Base-by-base conservation (phyloP, 1,140 invertebrate genomes). In the Melanaphis sacchari region DNA sequence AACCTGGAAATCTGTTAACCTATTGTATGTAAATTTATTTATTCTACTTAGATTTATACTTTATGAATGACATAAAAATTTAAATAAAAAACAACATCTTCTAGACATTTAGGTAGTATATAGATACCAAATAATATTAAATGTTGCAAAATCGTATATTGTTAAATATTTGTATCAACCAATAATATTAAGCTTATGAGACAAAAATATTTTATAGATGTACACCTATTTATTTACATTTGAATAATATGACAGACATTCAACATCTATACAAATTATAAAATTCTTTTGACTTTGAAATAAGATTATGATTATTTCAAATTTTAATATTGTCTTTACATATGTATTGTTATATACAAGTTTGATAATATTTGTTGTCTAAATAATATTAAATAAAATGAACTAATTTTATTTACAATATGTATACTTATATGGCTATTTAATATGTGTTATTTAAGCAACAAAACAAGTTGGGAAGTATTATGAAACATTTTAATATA, bases 381-480 rank as follows among this genome's bases (percentile, higher is more conserved):
- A 49, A 49, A 49, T 49, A 43, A 43, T 31, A 31, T 31, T 31
- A 31, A 5, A 66, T 66, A 31, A 11, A 31, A 66, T 31, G 4
- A 31, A 59, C 26, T 59, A 66, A 66, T 66, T 66, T 66, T 26
- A 66, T 66, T n/a, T 66, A 66, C 31, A 66, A 66, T n/a, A 21
- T 31, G 2, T 76, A n/a, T n/a, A n/a, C 15, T 11, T 66, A n/a
- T 66, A 49, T 49, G 46, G 15, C 46, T 2, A 5, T n/a, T n/a
- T 31, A 76, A 76, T 38, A 40, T 82, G 82, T 87, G 49, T 87
- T 87, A 87, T 87, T 43, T 36, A 87, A 87, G 43, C 26, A 24
- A n/a, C 41, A 87, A 87, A 87, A 87, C 41, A n/a, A 87, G 43
- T 87, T 31, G 59, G 22, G 87, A 49, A 49, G 36, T 24, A 88